Conservation (phyloP, 2,888 invertebrate genomes). For the Pantelozetes paolii region DNA sequence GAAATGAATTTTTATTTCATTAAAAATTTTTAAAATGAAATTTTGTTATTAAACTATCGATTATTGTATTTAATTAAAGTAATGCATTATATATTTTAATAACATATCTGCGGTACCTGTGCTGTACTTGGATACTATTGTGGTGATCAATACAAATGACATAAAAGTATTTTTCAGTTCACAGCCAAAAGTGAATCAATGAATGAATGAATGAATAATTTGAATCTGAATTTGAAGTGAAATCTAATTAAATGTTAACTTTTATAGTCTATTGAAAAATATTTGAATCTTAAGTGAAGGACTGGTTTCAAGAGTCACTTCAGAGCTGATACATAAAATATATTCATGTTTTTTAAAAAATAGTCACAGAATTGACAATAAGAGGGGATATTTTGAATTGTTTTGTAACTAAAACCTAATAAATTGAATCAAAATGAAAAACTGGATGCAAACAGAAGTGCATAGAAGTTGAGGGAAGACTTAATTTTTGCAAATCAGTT, state of each 20-base stretch:
- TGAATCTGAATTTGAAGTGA: background rate
- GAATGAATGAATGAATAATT: too few relatives aligned
- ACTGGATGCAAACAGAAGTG: background rate
- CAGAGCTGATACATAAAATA: background rate
- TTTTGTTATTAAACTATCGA: background rate
- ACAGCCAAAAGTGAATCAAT: too few relatives aligned
- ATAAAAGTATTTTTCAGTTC: too few relatives aligned
- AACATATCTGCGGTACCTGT: background rate
- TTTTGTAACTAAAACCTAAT: background rate
- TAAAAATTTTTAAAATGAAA: background rate
- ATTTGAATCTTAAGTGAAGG: slow-evolving; percentile 12
- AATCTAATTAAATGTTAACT: slow-evolving; percentile 26
- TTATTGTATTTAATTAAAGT: background rate
- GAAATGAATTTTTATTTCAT: background rate
- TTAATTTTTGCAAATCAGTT: slow-evolving; percentile 13
- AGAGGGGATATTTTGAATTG: background rate
- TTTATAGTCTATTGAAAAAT: background rate
- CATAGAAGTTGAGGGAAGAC: background rate
- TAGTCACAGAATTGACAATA: background rate
- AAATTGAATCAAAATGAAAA: slow-evolving; percentile 25
- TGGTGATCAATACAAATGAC: too few relatives aligned
- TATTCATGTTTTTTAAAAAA: background rate
- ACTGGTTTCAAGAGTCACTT: background rate
- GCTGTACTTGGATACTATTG: too few relatives aligned
- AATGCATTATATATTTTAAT: background rate